Evolutionary conservation across 2,888 invertebrate species (phyloP), one percentile per base, ranked within the genome.

Genomic region (Dynastes maya): DNA sequence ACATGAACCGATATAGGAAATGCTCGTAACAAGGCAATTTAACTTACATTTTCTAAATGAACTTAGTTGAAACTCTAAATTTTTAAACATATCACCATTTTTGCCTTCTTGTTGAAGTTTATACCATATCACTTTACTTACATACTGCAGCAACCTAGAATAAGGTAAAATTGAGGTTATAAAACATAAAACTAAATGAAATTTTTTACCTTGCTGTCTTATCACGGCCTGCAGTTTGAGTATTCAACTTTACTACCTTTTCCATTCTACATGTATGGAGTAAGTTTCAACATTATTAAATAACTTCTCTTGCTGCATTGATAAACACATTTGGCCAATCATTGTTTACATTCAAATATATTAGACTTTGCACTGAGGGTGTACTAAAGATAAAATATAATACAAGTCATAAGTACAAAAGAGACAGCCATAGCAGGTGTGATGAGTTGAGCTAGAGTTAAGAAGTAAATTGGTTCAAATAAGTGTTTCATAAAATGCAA

Each of bases 31-130:
- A 16, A 13, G 22, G 2, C 13, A 75, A 49, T 72, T 64, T 40
- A 61, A 88, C 90, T 89, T 92, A 97, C 97, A 91, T 92, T 96
- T 96, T 86, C 97, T 91, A 84, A 96, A 96, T 78, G 96, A 94
- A 86, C 96, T 95, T 78, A 97, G 91, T 79, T 95, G 93, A 83
- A 93, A 93, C 88, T 97, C 97, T 70, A 97, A 89, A 80, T 93
- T 94, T 89, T 96, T 95, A 51, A 97, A 91, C 84, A 93, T 92
- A 83, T 94, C 93, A 32, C 94, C 91, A 78, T 93, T 91, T 84
- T 92, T 92, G 83, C 92, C 91, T 51, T 83, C 90, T 84, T 92
- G 91, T 86, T 94, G 92, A 75, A 96, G 87, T 79, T 93, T 92
- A 88, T 96, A 94, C 96, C 96, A 96, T 80, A 95, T 87, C 49